Evolutionary conservation across 2,797 vertebrate species (phyloP).

Genomic region (Chelidonichthys spinosus): DNA sequence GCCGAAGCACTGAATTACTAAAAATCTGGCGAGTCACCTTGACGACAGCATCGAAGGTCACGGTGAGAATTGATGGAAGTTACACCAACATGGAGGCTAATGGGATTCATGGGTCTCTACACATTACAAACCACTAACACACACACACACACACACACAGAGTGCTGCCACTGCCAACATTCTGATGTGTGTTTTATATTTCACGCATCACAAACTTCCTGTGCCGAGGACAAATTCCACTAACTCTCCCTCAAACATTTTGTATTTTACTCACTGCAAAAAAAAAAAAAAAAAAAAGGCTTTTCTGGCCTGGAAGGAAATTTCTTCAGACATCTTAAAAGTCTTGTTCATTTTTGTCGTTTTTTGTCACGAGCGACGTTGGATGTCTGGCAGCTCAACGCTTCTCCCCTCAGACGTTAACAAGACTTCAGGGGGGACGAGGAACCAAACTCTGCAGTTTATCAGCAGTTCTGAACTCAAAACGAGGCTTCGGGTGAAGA

Average conservation of each 20-base stretch:
- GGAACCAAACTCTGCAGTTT: neutral
- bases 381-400: neutral
- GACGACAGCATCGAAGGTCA: neutral
- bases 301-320: neutral
- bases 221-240: slow-evolving; percentile 3
- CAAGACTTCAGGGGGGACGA: neutral
- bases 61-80: neutral
- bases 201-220: slow-evolving; percentile 12
- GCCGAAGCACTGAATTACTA: neutral
- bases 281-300: neutral
- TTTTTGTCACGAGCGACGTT: neutral
- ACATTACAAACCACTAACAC: neutral
- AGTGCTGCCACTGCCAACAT: neutral
- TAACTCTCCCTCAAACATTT: neutral
- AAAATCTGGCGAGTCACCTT: neutral
- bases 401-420: neutral
- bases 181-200: slow-evolving; percentile 27
- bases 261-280: slow-evolving; percentile 6
- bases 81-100: neutral
- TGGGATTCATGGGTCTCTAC: neutral
- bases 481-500: too few relatives aligned
- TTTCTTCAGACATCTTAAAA: neutral
- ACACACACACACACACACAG: neutral
- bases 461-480: neutral
- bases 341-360: neutral